Evolutionary conservation across 92 coral and sea anemone genomes (phyloP).

Genomic region (Isaurus tuberculatus): DNA sequence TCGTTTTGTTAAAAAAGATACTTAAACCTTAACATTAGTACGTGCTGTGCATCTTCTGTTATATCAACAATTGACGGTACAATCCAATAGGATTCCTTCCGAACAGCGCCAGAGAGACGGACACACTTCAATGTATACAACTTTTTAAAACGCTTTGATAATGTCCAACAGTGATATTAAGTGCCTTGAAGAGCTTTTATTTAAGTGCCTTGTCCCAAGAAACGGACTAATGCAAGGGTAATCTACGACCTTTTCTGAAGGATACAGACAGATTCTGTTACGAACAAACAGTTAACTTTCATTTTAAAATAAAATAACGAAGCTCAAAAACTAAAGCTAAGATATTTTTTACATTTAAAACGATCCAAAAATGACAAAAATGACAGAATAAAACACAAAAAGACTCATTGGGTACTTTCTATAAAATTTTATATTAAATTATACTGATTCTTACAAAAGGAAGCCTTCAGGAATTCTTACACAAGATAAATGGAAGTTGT

Average conservation of each 20-base stretch:
- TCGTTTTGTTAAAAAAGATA: neutral
- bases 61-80: neutral
- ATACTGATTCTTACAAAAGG: too few species aligned
- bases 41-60: neutral
- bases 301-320: too few species aligned
- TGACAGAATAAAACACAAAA: too few species aligned
- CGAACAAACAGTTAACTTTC: too few species aligned
- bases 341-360: too few species aligned
- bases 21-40: neutral
- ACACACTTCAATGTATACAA: constrained; percentile 14
- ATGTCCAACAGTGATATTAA: constrained; percentile 10
- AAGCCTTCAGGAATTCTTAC: too few species aligned
- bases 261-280: neutral
- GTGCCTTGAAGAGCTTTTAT: constrained; percentile 20
- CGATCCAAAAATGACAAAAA: too few species aligned
- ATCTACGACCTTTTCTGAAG: too few species aligned
- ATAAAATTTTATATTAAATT: too few species aligned
- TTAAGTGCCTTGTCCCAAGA: neutral
- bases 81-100: neutral
- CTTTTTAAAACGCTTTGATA: constrained; percentile 6
- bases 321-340: too few species aligned
- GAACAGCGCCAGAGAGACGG: constrained; percentile 20
- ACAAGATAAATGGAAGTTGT: too few species aligned
- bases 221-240: neutral
- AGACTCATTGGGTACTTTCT: too few species aligned